Conservation (phyloP, 2,888 invertebrate genomes). For the Gymnosoma rotundatum region DNA sequence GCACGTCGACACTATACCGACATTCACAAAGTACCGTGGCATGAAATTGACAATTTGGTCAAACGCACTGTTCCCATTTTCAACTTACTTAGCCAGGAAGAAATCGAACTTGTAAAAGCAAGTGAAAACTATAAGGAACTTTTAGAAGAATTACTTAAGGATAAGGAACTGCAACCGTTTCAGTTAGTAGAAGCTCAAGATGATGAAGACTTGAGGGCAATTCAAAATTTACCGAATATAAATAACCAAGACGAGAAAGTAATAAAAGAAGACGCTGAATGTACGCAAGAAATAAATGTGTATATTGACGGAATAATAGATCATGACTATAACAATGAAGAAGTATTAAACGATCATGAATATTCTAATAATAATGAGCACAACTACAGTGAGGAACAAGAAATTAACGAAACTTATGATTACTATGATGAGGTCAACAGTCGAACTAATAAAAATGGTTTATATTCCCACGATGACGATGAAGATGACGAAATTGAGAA, state of each 20-base stretch:
- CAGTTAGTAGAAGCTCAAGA: slow-evolving; percentile 2
- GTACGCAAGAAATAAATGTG: slow-evolving; percentile 12
- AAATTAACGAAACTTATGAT: neutral
- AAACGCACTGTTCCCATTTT: slow-evolving; percentile 58
- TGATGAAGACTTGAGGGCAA: slow-evolving; percentile 11
- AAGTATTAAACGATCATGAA: neutral
- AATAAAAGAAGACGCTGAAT: slow-evolving; percentile 3
- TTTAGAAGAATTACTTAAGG: slow-evolving; percentile 38
- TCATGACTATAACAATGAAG: slow-evolving; percentile 48
- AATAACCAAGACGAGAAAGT: neutral
- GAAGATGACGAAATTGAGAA: neutral
- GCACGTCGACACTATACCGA: slow-evolving; percentile 55
- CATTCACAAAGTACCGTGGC: slow-evolving; percentile 62
- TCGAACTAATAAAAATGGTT: neutral
- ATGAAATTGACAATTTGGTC: slow-evolving; percentile 60
- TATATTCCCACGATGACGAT: neutral
- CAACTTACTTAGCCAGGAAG: slow-evolving; percentile 34
- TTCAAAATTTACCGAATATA: slow-evolving; percentile 30
- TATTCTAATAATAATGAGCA: slow-evolving; percentile 25
- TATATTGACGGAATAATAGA: slow-evolving; percentile 52
- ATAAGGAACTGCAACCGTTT: slow-evolving; percentile 27
- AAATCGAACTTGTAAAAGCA: slow-evolving; percentile 49
- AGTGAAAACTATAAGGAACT: slow-evolving; percentile 43
- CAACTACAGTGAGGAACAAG: slow-evolving; percentile 27
- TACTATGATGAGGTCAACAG: neutral